Conservation (phyloP, 2,888 invertebrate genomes). For the Conomelus anceps region DNA sequence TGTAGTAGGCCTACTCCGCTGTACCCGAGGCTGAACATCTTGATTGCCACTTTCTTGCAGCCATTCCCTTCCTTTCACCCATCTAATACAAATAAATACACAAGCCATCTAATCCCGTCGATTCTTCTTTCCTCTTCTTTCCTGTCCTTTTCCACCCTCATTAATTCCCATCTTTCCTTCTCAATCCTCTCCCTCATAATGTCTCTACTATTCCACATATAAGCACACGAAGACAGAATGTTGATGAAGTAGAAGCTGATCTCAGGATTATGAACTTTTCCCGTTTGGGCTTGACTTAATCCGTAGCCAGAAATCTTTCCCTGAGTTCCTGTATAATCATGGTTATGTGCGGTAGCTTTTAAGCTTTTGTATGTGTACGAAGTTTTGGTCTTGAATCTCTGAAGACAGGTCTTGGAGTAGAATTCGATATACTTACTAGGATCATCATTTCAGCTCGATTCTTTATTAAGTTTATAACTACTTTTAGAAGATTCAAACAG, state of each 20-base stretch:
- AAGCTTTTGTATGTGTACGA: neutral
- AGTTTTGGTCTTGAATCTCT: neutral
- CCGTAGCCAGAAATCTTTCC: neutral
- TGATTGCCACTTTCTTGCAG: neutral
- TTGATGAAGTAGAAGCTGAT: neutral
- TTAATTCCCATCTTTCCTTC: neutral
- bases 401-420: neutral
- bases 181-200: neutral
- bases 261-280: neutral
- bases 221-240: neutral
- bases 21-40: neutral
- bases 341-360: neutral
- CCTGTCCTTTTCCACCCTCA: neutral
- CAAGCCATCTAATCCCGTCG: neutral
- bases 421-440: too few relatives aligned
- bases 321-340: neutral
- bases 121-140: neutral
- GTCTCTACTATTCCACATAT: neutral
- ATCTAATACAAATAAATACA: neutral
- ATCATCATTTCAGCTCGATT: too few relatives aligned
- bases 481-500: too few relatives aligned
- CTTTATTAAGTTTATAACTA: too few relatives aligned
- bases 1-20: neutral
- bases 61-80: neutral
- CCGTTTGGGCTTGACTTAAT: neutral